Base-by-base conservation (phyloP, 2,797 vertebrate genomes). In the Crypturellus tataupa region DNA sequence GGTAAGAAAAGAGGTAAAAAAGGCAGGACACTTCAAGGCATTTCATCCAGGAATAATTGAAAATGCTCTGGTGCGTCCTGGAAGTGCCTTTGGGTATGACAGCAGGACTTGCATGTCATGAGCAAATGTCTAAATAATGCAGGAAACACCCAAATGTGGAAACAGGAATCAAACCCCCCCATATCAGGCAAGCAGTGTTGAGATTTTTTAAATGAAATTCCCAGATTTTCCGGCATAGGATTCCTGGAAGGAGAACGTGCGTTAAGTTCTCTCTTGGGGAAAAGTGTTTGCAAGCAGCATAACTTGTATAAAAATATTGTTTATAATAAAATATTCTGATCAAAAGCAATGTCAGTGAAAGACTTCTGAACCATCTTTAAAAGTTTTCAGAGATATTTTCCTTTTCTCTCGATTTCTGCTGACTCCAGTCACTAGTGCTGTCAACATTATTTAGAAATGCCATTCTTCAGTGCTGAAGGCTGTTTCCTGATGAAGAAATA, bases 401-500 rank as follows among this genome's bases (percentile, higher is more conserved):
- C 46, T 93, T 46, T 82, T 67, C 63, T 84, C 55, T 84, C 24
- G 0, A 0, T 91, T 95, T 95, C 75, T 95, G 93, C 94, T 93
- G 89, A 94, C 64, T 94, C 33, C 47, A 63, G 71, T 55, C 83
- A 42, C 68, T 60, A 2, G 19, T 9, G 47, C 95, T 95, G 91
- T 92, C 93, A 94, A 1, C 88, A 37, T 55, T 37, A 14, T 29
- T 90, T 58, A 88, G 85, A n/a, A 91, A 60, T 47, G 31, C 72
- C 37, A 75, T 97, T 97, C 90, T 62, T 93, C 82, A 92, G 49
- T 5, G 40, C 65, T 90, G 10, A 9, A 12, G 0, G 0, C 55
- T 76, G 77, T 91, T 94, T 86, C 83, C 80, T 84, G 89, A 76
- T 85, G 46, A 81, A 92, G 72, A 67, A 92, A 59, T 83, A 42